Conservation (phyloP, 2,797 vertebrate species). For the Anisognathus igniventris region DNA sequence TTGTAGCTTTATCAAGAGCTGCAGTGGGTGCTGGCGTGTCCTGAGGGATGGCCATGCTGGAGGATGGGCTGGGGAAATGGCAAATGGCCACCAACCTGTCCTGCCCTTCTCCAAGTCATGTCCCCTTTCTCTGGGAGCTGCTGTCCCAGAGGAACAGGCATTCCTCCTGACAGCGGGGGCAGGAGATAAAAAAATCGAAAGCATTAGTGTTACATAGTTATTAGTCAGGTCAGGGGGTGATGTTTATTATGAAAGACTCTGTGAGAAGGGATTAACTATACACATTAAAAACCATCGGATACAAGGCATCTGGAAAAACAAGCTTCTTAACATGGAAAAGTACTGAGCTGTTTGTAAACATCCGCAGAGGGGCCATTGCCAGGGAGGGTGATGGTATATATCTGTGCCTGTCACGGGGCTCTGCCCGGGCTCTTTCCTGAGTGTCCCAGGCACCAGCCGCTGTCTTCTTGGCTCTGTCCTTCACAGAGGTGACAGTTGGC, state of each 20-base stretch:
- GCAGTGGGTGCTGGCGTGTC: background rate
- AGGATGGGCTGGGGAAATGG: background rate
- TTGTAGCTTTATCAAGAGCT: background rate
- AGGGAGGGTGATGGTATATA: slow-evolving; percentile 48
- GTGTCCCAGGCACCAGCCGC: background rate
- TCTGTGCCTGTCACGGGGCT: slow-evolving; percentile 41
- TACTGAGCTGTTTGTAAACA: slow-evolving; percentile 70
- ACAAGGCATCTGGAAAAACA: slow-evolving; percentile 66
- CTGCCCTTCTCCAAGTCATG: background rate
- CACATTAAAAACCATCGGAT: slow-evolving; percentile 49
- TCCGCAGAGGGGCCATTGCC: slow-evolving; percentile 16
- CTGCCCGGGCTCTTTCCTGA: background rate
- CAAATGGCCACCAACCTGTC: background rate
- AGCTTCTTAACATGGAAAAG: slow-evolving; percentile 65
- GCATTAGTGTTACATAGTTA: slow-evolving; percentile 24
- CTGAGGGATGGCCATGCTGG: background rate
- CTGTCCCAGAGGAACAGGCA: background rate
- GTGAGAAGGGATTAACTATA: slow-evolving; percentile 62
- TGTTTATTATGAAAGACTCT: slow-evolving; percentile 67
- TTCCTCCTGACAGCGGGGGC: background rate
- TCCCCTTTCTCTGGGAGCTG: background rate
- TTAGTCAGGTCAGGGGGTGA: slow-evolving; percentile 62
- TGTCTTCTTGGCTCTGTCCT: background rate
- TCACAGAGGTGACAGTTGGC: background rate
- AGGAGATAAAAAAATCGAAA: slow-evolving; percentile 11